Evolutionary conservation across 1,140 invertebrate species (phyloP).

Genomic region (Chelonus insularis): DNA sequence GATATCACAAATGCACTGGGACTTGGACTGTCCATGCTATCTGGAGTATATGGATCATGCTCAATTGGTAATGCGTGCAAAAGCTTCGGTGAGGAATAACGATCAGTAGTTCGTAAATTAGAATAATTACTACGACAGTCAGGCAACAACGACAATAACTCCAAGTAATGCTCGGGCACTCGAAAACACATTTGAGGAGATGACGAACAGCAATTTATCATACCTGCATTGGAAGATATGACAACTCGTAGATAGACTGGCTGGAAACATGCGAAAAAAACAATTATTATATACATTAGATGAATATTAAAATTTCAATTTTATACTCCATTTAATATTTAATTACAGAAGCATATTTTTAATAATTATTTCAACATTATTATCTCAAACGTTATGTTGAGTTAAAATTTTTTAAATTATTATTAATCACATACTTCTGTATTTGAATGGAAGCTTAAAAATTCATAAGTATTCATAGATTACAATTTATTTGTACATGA

Average conservation of each 20-base stretch:
- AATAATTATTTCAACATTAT: no score
- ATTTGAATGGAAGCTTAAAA: no score
- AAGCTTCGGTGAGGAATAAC: slow-evolving; percentile 48
- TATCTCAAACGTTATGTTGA: no score
- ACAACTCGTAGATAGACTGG: slow-evolving; percentile 78
- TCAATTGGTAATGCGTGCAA: slow-evolving; percentile 62
- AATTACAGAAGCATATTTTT: no score
- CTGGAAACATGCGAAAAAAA: slow-evolving; percentile 63
- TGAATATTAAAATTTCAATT: no score
- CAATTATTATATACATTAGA: no score
- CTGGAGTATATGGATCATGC: slow-evolving; percentile 76
- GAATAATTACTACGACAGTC: slow-evolving; percentile 48
- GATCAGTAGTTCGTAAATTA: slow-evolving; percentile 43
- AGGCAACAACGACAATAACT: slow-evolving; percentile 56
- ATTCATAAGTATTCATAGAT: no score
- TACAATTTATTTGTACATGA: no score
- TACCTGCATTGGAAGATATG: slow-evolving; percentile 77
- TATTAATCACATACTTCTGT: no score
- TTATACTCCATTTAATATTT: no score
- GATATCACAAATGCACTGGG: slow-evolving; percentile 61
- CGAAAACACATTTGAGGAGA: slow-evolving; percentile 60
- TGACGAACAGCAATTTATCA: slow-evolving; percentile 66
- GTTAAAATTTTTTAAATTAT: no score
- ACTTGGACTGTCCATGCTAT: slow-evolving; percentile 74
- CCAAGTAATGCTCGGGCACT: slow-evolving; percentile 59